Evolutionary conservation across 2,797 vertebrate species (phyloP).

Genomic region (Mico argentatus): DNA sequence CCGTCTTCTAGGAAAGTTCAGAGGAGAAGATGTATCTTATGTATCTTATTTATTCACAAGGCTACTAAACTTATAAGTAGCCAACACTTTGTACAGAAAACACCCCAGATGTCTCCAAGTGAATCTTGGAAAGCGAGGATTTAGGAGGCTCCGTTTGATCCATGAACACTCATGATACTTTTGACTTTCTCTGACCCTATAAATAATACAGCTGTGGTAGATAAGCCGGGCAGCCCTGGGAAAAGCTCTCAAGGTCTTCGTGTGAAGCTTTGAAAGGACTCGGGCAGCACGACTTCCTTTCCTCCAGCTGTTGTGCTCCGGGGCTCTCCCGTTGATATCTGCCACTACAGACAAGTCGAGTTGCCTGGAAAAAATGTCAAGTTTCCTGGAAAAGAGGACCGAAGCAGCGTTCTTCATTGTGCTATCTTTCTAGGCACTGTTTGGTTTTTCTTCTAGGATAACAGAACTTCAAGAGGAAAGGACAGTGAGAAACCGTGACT

Average conservation of each 20-base stretch:
- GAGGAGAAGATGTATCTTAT: background rate
- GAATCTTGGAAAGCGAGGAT: background rate
- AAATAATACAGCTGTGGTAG: background rate
- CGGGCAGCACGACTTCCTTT: rapidly evolving
- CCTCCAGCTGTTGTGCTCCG: background rate
- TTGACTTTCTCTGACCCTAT: background rate
- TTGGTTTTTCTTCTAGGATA: constrained; percentile 40
- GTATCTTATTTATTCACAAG: background rate
- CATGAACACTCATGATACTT: rapidly evolving
- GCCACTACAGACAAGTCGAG: constrained; percentile 24
- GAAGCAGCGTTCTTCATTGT: background rate
- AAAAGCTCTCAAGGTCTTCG: background rate
- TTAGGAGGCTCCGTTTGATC: background rate
- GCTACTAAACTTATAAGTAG: background rate
- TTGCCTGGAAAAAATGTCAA: constrained; percentile 41
- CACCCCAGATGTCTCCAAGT: background rate
- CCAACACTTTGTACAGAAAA: background rate
- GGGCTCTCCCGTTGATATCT: background rate
- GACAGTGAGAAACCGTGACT: constrained; percentile 12
- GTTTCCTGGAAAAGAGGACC: background rate
- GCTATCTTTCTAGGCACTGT: background rate
- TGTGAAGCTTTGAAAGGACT: background rate
- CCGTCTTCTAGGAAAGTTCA: background rate
- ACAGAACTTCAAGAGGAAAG: background rate
- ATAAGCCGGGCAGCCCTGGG: background rate